Base-by-base conservation (phyloP, 2,888 invertebrate species). In the Sinentomon sp. region DNA sequence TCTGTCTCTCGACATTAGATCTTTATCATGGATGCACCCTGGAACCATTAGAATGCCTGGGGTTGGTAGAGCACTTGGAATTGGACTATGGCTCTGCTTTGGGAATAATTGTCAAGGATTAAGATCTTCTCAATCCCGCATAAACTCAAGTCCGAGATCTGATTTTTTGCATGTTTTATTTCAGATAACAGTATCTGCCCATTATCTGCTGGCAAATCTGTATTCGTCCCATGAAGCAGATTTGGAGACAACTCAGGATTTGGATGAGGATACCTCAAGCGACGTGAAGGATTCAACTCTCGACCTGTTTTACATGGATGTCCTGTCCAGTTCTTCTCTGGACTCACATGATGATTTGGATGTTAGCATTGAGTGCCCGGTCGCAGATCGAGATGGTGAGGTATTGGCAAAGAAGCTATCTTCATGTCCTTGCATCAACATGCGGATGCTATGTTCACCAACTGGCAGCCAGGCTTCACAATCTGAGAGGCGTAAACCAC, bases 121-220 rank as follows among this genome's bases (percentile, higher is more conserved):
- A n/a, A n/a, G n/a, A 23, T 28, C 6, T 34, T 2, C 3, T 32
- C 4, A 21, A 14, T 10, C 7, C 17, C 6, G 21, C 13, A 36
- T 32, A 17, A 10, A 13, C 13, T 10, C 18, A 12, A 29, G 10
- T 13, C 16, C 12, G 5, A 17, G 18, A n/a, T 24, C n/a, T 12
- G 3, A 16, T 36, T 10, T 19, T n/a, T 21, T 23, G 18, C 17
- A 26, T 16, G 22, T 35, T 22, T 21, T 33, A 12, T 35, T 30
- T 34, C 73, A 78, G 53, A 77, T 78, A 28, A 70, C 77, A 0
- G 74, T 77, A 0, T 82, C 85, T 0, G 78, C 83, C 0, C 74
- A 80, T 49, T 83, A 74, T 47, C 76, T 85, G 65, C 50, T 87
- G 25, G 68, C 83, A 0, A 85, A 87, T 53, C 53, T 85, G 32